Percentiles rank a stretch among this genome's conserved stretches.
Evolutionary conservation across 2,113 vertebrate species (phyloP).

Genomic region (Ellobius talpinus): DNA sequence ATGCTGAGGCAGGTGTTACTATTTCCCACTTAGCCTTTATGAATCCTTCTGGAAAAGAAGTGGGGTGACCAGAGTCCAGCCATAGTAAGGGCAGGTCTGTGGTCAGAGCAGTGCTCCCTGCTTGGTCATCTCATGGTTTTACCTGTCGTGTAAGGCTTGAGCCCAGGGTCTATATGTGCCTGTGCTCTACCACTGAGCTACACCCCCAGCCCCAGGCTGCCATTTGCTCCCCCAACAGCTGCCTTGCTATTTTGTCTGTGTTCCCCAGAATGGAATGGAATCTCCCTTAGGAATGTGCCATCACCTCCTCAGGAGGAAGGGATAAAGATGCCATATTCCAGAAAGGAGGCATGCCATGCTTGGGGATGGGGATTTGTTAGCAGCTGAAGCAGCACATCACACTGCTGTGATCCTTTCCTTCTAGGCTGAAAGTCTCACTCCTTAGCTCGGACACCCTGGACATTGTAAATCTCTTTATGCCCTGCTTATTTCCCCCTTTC

Average conservation of each 20-base stretch:
- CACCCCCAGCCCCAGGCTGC: neutral
- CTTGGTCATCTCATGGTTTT: neutral
- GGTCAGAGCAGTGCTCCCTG: neutral
- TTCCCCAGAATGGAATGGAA: slow-evolving; percentile 18
- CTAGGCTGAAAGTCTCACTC: neutral
- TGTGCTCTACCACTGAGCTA: neutral
- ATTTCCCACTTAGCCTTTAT: neutral
- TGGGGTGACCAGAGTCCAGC: neutral
- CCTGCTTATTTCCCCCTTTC: neutral
- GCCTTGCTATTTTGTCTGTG: neutral
- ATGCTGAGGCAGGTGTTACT: neutral
- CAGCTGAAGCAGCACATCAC: neutral
- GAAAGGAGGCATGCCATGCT: neutral
- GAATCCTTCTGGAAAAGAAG: slow-evolving; percentile 17
- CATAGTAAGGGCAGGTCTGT: neutral
- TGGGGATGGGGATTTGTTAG: neutral
- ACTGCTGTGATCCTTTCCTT: neutral
- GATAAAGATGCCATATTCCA: slow-evolving; percentile 1
- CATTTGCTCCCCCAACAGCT: neutral
- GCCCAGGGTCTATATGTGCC: neutral
- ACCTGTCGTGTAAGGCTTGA: neutral
- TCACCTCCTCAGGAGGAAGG: neutral
- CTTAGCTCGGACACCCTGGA: neutral
- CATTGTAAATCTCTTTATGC: slow-evolving; percentile 26
- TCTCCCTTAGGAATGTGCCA: neutral